Evolutionary conservation across 2,888 invertebrate genomes (phyloP), one percentile per base, ranked within the genome.

Genomic region (Aspidapion aeneum): DNA sequence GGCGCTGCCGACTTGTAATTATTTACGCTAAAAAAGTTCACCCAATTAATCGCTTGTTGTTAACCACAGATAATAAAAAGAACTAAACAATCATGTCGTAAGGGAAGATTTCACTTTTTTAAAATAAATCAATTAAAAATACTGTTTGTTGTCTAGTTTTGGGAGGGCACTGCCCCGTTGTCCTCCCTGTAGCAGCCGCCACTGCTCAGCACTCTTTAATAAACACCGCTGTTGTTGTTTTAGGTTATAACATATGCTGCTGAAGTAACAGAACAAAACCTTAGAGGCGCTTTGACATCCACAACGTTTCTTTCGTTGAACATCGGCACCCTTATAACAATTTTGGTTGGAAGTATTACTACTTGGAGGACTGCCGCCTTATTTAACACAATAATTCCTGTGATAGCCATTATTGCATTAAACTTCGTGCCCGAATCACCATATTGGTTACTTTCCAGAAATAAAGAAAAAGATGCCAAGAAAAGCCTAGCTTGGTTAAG

Each of bases 191-290:
- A n/a, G n/a, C n/a, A n/a, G n/a, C n/a, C n/a, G n/a, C n/a, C n/a
- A n/a, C n/a, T n/a, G n/a, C n/a, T n/a, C n/a, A n/a, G n/a, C n/a
- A n/a, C n/a, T n/a, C n/a, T n/a, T n/a, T n/a, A n/a, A n/a, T n/a
- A n/a, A n/a, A n/a, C n/a, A n/a, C n/a, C n/a, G n/a, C n/a, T n/a
- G n/a, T n/a, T n/a, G n/a, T n/a, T n/a, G n/a, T 18, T 18, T 18
- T 72, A 89, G 88, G 88, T 91, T 52, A 78, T 91, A 70, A 91
- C 91, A 0, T 92, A 92, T 76, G 91, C 91, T 9, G 91, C 91
- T 1, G 92, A 92, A 80, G 87, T 92, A 57, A 90, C 91, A 0
- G 88, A 91, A 76, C 91, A 92, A 0, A 87, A 90, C 72, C 83
- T 91, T 35, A 84, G 92, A 18, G 92, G 92, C 1, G 83, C 87